Conservation (phyloP, 2,888 invertebrate species). For the Embidobia sp. region DNA sequence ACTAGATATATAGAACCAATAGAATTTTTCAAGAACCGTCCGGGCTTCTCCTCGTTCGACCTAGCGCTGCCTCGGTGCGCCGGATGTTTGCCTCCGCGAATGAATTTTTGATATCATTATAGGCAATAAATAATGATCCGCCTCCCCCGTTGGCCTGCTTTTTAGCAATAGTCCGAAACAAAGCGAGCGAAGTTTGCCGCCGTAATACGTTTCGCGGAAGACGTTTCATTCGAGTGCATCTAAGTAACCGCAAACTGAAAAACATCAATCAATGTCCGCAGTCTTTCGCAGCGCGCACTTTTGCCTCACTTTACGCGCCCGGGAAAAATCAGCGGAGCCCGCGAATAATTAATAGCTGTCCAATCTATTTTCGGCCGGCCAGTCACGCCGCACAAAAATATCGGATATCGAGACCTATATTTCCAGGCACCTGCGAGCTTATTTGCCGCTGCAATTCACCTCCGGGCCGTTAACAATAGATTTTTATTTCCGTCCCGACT, state of each 20-base stretch:
- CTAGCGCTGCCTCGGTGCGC: constrained; percentile 6
- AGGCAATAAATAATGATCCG: constrained; percentile 39
- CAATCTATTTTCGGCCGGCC: constrained; percentile 56
- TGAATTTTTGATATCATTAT: constrained; percentile 56
- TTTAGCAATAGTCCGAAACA: constrained; percentile 28
- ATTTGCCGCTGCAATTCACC: constrained; percentile 31
- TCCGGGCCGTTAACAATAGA: constrained; percentile 44
- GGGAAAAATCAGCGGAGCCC: constrained; percentile 57
- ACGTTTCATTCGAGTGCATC: constrained; percentile 44
- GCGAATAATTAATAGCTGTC: constrained; percentile 64
- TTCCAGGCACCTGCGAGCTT: constrained; percentile 51
- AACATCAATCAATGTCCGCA: constrained; percentile 62
- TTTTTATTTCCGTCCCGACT: constrained; percentile 46
- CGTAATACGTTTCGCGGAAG: constrained; percentile 26
- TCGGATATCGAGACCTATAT: constrained; percentile 55
- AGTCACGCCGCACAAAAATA: constrained; percentile 50
- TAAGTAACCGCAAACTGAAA: constrained; percentile 54
- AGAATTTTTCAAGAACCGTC: constrained; percentile 44
- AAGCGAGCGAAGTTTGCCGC: constrained; percentile 34
- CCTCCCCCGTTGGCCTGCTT: not conserved
- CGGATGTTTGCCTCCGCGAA: constrained; percentile 18
- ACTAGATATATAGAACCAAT: constrained; percentile 27
- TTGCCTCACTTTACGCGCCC: constrained; percentile 28
- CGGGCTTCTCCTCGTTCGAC: no score
- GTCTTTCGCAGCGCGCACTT: constrained; percentile 43